These are phyloP conservation scores for Leucopternis melanops DNA, from an alignment of 2,113 vertebrate species.

Conservation along the genomic window DNA sequence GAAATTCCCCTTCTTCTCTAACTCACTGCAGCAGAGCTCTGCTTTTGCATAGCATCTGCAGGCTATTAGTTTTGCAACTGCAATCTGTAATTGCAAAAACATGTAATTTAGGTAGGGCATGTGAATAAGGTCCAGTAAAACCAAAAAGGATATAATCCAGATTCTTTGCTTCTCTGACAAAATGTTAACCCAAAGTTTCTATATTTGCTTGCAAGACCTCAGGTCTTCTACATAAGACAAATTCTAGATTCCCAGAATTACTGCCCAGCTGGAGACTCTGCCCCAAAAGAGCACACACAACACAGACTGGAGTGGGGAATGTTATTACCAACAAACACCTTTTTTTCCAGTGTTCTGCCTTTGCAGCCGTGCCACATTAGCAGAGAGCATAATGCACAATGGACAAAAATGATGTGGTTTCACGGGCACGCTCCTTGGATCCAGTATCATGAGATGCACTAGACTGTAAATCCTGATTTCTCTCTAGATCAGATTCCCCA, in stretches of 20 bases:
- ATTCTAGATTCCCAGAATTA: not conserved
- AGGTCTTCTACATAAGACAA: not conserved
- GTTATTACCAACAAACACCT: not conserved
- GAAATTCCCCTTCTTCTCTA: not conserved
- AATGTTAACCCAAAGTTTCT: conserved; percentile 13
- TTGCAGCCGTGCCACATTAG: not conserved
- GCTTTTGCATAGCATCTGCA: conserved; percentile 45
- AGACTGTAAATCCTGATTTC: not conserved
- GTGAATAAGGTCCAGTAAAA: conserved; percentile 34
- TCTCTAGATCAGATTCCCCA: not conserved
- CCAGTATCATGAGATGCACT: not conserved
- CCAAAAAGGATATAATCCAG: conserved; percentile 13
- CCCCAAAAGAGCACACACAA: not conserved
- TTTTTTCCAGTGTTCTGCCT: not conserved
- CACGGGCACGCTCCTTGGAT: not conserved
- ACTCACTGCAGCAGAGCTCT: conserved; percentile 6
- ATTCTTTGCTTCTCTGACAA: conserved; percentile 30
- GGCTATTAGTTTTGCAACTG: conserved; percentile 55
- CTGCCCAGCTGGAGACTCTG: not conserved
- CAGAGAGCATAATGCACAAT: not conserved
- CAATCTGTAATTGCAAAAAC: conserved; percentile 58
- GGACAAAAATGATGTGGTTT: not conserved
- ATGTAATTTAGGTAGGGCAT: conserved; percentile 61
- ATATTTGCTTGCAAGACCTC: not conserved
- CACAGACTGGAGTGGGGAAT: not conserved